phyloP scores from a whole-genome alignment of 2,113 vertebrate genomes.

The Nerophis lumbriciformis region DNA sequence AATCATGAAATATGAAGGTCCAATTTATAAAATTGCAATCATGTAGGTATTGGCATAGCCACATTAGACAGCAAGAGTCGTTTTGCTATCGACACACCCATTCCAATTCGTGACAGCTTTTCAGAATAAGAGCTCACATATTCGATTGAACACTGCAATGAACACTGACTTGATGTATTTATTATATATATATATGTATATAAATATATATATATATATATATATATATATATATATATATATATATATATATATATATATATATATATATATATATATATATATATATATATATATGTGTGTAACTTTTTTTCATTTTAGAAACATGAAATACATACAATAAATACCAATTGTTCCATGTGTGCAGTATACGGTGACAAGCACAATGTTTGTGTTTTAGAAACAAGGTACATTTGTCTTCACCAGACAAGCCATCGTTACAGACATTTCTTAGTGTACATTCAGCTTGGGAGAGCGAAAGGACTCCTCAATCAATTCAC shows the following conservation, averaged over 20 bases:
- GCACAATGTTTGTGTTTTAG: constrained; percentile 48
- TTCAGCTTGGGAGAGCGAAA: constrained; percentile 52
- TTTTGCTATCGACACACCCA: constrained; percentile 30
- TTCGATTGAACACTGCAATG: constrained; percentile 56
- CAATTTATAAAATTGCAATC: constrained; percentile 62
- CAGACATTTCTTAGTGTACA: constrained; percentile 71
- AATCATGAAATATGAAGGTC: constrained; percentile 25
- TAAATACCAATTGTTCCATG: constrained; percentile 52
- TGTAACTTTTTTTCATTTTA: constrained; percentile 28
- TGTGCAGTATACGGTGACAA: constrained; percentile 56
- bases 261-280: constrained; percentile 27
- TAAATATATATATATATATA: constrained; percentile 24
- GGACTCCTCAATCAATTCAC: constrained; percentile 43
- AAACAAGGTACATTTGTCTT: constrained; percentile 42
- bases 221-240: constrained; percentile 24
- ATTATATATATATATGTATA: not conserved
- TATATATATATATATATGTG: constrained; percentile 15
- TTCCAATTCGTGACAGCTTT: constrained; percentile 37
- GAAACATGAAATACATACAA: constrained; percentile 52
- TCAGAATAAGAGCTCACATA: constrained; percentile 36
- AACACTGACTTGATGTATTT: constrained; percentile 55
- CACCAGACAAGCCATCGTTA: constrained; percentile 51
- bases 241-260: constrained; percentile 24
- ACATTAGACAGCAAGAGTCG: constrained; percentile 41
- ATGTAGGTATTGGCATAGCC: constrained; percentile 44